A percentile compares a stretch with the other conserved stretches of the same genome.
These are phyloP conservation scores for Tachycineta bicolor DNA, from an alignment of 2,113 vertebrate genomes.

Conservation along the genomic window DNA sequence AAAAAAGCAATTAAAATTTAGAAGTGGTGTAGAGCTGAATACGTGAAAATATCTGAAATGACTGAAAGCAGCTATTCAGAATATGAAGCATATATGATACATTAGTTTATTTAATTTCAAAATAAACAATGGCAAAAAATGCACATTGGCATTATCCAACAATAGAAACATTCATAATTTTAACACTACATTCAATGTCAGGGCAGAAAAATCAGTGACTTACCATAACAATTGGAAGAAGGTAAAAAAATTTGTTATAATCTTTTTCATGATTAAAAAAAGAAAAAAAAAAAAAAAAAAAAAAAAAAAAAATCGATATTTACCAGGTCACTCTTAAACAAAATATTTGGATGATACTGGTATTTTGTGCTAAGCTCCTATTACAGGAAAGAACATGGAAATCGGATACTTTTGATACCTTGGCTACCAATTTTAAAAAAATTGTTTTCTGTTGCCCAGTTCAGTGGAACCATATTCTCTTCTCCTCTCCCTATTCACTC, in stretches of 20 bases:
- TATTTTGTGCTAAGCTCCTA: neutral
- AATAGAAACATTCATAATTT: neutral
- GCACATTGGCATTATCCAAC: accelerated
- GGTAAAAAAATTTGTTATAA: neutral
- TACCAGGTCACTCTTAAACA: neutral
- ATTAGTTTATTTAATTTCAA: neutral
- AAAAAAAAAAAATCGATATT: neutral
- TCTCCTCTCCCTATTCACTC: neutral
- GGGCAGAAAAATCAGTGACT: neutral
- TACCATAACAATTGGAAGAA: neutral
- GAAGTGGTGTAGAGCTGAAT: neutral
- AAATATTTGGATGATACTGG: neutral
- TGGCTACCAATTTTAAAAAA: neutral
- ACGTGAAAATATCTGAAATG: neutral
- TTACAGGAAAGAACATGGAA: neutral
- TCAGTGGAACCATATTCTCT: neutral
- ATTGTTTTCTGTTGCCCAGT: neutral
- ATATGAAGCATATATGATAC: neutral
- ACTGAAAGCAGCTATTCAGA: neutral
- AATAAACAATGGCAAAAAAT: neutral
- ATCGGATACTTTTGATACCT: neutral
- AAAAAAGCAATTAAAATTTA: neutral
- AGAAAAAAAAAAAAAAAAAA: no score
- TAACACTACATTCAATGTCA: neutral
- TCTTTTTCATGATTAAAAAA: neutral